Percentiles rank a stretch among this genome's conserved stretches.
These are phyloP conservation scores for Ceratosolen fusciceps DNA, from an alignment of 1,140 invertebrate species.

Conservation along the genomic window DNA sequence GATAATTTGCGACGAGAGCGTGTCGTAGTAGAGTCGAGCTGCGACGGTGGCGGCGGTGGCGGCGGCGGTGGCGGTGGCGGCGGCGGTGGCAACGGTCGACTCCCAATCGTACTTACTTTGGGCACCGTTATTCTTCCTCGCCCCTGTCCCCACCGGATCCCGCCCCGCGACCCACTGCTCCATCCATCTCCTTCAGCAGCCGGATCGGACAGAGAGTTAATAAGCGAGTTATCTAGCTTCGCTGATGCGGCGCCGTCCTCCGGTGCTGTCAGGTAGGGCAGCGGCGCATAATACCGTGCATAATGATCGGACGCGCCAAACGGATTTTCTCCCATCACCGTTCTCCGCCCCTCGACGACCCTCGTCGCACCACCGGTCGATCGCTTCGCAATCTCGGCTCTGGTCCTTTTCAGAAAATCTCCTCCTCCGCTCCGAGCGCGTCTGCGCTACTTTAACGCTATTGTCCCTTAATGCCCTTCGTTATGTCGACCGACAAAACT, in stretches of 20 bases:
- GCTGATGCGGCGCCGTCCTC: conserved; percentile 50
- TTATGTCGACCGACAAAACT: not conserved
- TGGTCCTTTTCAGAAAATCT: conserved; percentile 28
- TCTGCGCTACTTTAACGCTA: not conserved
- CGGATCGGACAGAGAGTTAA: conserved; percentile 62
- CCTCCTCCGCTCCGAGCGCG: not conserved
- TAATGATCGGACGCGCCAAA: conserved; percentile 57
- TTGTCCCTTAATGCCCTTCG: not conserved
- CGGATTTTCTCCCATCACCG: conserved; percentile 32
- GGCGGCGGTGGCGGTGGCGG: conserved; percentile 30
- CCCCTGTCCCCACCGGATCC: not conserved
- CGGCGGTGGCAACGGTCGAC: not conserved
- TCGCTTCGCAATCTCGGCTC: not conserved
- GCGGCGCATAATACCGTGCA: conserved; percentile 60
- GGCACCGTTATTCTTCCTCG: not conserved
- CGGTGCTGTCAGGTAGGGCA: conserved; percentile 54
- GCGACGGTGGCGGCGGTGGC: not conserved
- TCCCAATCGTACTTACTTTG: not conserved
- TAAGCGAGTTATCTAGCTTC: conserved; percentile 59
- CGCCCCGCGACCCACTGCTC: conserved; percentile 33
- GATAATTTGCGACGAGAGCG: too few relatives aligned
- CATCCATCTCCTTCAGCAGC: conserved; percentile 50
- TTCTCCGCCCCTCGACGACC: not conserved
- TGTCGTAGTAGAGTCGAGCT: too few relatives aligned
- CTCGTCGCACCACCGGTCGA: too few relatives aligned